Evolutionary conservation across 2,797 vertebrate genomes (phyloP), one percentile per base, ranked within the genome.

Genomic region (Eulemur coronatus): DNA sequence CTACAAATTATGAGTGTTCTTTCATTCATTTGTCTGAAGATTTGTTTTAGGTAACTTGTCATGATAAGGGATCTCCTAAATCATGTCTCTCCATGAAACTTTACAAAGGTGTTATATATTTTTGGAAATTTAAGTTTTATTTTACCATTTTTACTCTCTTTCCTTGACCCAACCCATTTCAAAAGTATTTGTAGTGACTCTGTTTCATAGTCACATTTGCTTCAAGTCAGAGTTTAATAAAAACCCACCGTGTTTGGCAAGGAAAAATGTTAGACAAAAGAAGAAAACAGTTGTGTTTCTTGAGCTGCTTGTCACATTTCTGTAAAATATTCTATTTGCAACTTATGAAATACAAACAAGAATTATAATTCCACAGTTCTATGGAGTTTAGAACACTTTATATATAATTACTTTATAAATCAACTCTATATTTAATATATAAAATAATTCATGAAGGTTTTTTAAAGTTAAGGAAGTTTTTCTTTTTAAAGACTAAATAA

Each of bases 161-260:
- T 52, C n/a, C 57, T 84, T 80, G 24, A 75, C 59, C n/a, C 38
- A 85, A 52, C 9, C 43, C 57, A 87, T 65, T 95, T 93, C 78
- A 69, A 91, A 95, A 76, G 48, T 63, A 73, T 79, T 65, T 86
- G 67, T 57, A 57, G 17, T 48, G 48, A 84, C 69, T 63, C 2
- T 35, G 12, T 65, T 90, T 88, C 59, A 55, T 48, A 43, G 33
- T 78, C 48, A 18, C 3, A 84, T 85, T 86, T 59, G 52, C 67
- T 90, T 95, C 38, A 41, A 46, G 30, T 79, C 72, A 59, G 28
- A 90, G 76, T 76, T 88, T 94, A 91, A 90, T 81, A 55, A 95
- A 59, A 94, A 78, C 52, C 57, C 26, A 33, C 52, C n/a, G 4
- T 14, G 8, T 24, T 63, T 63, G 73, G 43, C 4, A 48, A 90